Base-by-base conservation (phyloP, 2,888 invertebrate genomes). In the Zygaena filipendulae region DNA sequence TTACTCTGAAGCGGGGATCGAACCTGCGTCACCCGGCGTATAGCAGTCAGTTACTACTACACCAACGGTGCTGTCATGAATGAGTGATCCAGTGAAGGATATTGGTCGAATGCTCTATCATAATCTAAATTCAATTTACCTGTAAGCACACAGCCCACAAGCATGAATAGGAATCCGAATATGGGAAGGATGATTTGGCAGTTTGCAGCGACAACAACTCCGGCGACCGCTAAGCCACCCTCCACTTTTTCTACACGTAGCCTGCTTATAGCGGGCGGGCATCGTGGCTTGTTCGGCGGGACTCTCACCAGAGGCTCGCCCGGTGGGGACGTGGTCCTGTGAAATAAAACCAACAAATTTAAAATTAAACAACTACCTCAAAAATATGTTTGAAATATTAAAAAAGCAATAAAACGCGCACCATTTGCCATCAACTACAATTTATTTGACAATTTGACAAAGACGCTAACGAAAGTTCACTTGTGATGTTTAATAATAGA, bases 161-260 rank as follows among this genome's bases (percentile, higher is more conserved):
- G 82, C 62, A 89, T 82, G 59, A 90, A 90, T 33, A 90, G 80
- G 57, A 87, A 87, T 25, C 90, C 90, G 59, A 90, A 90, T 42
- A 88, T 87, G 13, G 89, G 89, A 40, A 90, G 75, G 36, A 88
- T 86, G 42, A 89, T 86, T 62, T 89, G 89, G 59, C 90, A 90
- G 67, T 88, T 89, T 41, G 88, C 88, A 19, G 88, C 88, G 22
- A 90, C 85, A 10, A 88, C 87, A 28, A 90, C 87, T 3, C 89
- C 90, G 7, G 89, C 88, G 22, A 90, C 88, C 60, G 88, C 86
- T 33, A 90, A 75, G 12, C 89, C 89, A 26, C 88, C 88, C 55
- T 89, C 88, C 59, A 88, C 87, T 62, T 88, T 88, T 68, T 89
- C 89, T 40, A 89, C 87, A 39, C 87, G 82, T 28, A 87, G 75